Conservation (phyloP, 2,797 vertebrate species). For the Gymnothorax javanicus region DNA sequence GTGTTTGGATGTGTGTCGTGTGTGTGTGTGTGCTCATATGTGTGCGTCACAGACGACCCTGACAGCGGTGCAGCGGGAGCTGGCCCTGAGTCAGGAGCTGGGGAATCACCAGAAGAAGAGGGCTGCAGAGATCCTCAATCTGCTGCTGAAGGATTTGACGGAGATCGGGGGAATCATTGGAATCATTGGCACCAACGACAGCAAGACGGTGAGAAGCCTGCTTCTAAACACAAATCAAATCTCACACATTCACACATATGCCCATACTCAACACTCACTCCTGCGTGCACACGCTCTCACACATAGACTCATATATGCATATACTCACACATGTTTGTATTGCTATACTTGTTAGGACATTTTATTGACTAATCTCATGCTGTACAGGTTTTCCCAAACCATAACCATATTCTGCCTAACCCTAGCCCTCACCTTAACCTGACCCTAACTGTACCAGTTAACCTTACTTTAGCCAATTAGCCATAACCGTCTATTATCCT, state of each 20-base stretch:
- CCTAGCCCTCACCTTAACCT: too few relatives aligned
- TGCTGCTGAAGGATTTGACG: slow-evolving; percentile 87
- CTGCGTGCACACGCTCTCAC: not conserved
- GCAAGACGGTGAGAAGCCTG: slow-evolving; percentile 78
- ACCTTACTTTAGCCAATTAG: too few relatives aligned
- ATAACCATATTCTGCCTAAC: too few relatives aligned
- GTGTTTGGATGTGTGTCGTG: slow-evolving; percentile 6
- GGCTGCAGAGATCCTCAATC: slow-evolving; percentile 84
- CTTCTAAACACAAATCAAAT: not conserved
- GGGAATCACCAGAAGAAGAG: slow-evolving; percentile 90
- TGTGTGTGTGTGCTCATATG: slow-evolving; percentile 5
- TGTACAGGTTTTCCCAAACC: too few relatives aligned
- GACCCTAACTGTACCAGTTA: too few relatives aligned
- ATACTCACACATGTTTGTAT: too few relatives aligned
- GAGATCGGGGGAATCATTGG: slow-evolving; percentile 88
- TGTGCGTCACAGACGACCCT: slow-evolving; percentile 72
- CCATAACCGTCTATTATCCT: too few relatives aligned
- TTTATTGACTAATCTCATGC: too few relatives aligned
- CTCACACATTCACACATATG: not conserved
- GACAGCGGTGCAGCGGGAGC: slow-evolving; percentile 77
- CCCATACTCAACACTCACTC: not conserved
- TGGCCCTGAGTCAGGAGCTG: slow-evolving; percentile 84
- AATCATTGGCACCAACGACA: slow-evolving; percentile 87
- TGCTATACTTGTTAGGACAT: too few relatives aligned
- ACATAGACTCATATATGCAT: not conserved